phyloP scores from a whole-genome alignment of 2,113 vertebrate genomes.

The Channa argus region DNA sequence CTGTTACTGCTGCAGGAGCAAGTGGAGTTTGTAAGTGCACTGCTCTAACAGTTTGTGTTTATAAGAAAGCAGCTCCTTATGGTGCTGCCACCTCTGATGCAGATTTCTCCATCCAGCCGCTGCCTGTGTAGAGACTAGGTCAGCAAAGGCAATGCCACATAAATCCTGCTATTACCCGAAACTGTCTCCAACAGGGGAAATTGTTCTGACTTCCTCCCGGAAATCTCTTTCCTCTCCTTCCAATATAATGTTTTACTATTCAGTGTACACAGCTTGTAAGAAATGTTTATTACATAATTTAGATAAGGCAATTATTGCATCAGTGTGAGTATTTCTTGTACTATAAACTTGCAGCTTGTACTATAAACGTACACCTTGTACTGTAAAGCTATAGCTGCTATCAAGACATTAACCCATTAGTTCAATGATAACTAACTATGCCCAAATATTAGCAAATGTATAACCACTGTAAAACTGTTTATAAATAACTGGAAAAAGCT shows the following conservation, averaged over 20 bases:
- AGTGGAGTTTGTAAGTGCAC: constrained; percentile 8
- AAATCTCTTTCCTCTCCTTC: constrained; percentile 40
- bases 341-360: neutral
- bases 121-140: constrained; percentile 30
- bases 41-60: constrained; percentile 19
- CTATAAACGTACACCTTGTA: neutral
- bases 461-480: neutral
- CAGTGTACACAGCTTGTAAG: neutral
- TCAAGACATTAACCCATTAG: too few species aligned
- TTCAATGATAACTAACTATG: neutral
- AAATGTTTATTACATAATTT: neutral
- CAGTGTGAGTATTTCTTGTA: neutral
- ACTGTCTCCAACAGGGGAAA: constrained; percentile 50
- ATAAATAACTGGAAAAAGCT: neutral
- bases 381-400: neutral
- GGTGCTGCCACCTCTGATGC: constrained; percentile 4
- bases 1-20: constrained; percentile 21
- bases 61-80: constrained; percentile 27
- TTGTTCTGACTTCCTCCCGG: constrained; percentile 45
- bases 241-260: constrained; percentile 14
- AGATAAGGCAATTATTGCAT: neutral
- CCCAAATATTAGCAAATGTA: neutral
- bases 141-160: neutral
- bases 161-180: constrained; percentile 36
- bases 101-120: constrained; percentile 5